These are phyloP conservation scores for Antrozous pallidus DNA, from an alignment of 2,797 vertebrate genomes.

Conservation along the genomic window DNA sequence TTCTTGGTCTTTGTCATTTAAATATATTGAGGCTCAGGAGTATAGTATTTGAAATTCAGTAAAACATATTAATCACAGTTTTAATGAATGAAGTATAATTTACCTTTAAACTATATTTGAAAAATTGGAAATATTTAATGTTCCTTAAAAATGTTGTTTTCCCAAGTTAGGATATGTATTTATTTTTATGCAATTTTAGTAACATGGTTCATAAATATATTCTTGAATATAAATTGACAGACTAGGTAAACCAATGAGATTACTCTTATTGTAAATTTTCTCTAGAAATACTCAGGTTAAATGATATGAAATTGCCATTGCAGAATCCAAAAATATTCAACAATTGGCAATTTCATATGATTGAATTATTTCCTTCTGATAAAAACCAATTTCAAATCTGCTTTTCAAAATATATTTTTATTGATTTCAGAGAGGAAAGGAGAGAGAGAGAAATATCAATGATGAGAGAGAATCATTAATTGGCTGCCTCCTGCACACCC, in stretches of 20 bases:
- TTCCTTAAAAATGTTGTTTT: background rate
- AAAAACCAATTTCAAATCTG: background rate
- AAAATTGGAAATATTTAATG: background rate
- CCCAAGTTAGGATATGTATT: background rate
- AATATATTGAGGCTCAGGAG: background rate
- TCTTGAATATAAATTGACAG: background rate
- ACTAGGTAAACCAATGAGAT: background rate
- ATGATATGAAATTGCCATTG: background rate
- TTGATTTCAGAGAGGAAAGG: too few relatives aligned
- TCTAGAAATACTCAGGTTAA: background rate
- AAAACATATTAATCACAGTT: background rate
- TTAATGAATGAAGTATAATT: background rate
- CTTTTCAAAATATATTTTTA: too few relatives aligned
- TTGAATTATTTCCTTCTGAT: background rate
- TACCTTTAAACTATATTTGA: background rate
- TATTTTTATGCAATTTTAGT: background rate
- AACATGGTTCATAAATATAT: background rate
- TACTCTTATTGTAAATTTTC: background rate
- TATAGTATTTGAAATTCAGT: background rate
- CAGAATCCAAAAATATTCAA: background rate
- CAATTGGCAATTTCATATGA: background rate
- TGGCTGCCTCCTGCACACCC: too few relatives aligned
- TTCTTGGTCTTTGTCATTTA: background rate
- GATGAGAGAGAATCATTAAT: too few relatives aligned
- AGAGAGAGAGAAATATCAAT: too few relatives aligned